A percentile compares a stretch with the other conserved stretches of the same genome.
Conservation (phyloP, 2,797 vertebrate genomes). For the Lindbergichthys nudifrons region DNA sequence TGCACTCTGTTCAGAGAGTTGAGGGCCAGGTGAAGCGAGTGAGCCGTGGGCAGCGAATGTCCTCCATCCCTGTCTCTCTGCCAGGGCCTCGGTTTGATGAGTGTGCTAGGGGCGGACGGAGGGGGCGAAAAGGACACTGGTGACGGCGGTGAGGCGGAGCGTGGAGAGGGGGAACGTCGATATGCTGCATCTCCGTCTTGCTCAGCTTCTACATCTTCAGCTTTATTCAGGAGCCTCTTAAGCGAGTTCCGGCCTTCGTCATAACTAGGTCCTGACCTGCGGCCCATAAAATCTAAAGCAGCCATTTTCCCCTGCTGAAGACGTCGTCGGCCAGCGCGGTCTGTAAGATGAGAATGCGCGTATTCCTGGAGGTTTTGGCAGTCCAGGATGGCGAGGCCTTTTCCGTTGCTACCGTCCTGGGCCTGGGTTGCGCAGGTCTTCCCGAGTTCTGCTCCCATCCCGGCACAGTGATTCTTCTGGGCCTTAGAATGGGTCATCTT, state of each 20-base stretch:
- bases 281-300: slow-evolving; percentile 85
- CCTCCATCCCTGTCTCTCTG: slow-evolving; percentile 84
- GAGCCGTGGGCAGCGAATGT: slow-evolving; percentile 84
- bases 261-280: slow-evolving; percentile 71
- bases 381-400: slow-evolving; percentile 80
- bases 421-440: slow-evolving; percentile 67
- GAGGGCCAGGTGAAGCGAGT: slow-evolving; percentile 88
- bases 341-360: slow-evolving; percentile 78
- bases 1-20: slow-evolving; percentile 88
- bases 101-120: slow-evolving; percentile 82
- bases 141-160: slow-evolving; percentile 77
- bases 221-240: slow-evolving; percentile 83
- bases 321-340: slow-evolving; percentile 80
- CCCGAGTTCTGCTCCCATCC: slow-evolving; percentile 73
- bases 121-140: slow-evolving; percentile 84
- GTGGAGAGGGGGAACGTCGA: slow-evolving; percentile 77
- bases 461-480: slow-evolving; percentile 81
- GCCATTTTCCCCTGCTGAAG: slow-evolving; percentile 88
- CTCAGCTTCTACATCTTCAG: slow-evolving; percentile 69
- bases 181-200: slow-evolving; percentile 73
- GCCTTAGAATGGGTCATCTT: slow-evolving; percentile 87
- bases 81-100: slow-evolving; percentile 84
- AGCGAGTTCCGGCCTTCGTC: slow-evolving; percentile 81
- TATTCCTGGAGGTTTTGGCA: slow-evolving; percentile 85
- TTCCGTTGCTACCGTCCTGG: slow-evolving; percentile 74